Base-by-base conservation (phyloP, 2,888 invertebrate species). In the Gibbula magus region DNA sequence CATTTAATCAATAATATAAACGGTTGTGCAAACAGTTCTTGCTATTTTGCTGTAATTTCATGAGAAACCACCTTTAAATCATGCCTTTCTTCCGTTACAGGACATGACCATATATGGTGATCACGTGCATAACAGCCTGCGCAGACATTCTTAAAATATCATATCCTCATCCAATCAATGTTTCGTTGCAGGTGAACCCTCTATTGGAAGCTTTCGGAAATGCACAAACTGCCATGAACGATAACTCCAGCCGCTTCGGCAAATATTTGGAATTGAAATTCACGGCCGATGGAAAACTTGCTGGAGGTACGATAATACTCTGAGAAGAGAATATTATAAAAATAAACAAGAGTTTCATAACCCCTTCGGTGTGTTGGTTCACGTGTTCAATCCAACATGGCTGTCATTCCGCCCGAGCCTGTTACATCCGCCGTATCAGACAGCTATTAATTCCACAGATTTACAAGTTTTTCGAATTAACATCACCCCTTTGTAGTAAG, bases 211-310 rank as follows among this genome's bases (percentile, higher is more conserved):
- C 89, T 5, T 89, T 89, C 82, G 89, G 89, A 13, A 91, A 91
- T 86, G 91, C 91, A 0, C 81, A 87, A 32, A 91, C 91, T 8
- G 81, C 87, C 45, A 88, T 89, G 83, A 89, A 89, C 75, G 85
- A 86, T 79, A 89, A 89, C 78, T 89, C 89, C 2, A 89, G 89
- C 77, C 83, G 91, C 45, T 91, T 91, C 84, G 91, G 91, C 3
- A 91, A 91, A 84, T 83, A 83, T 79, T 80, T 88, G 1, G 86
- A 88, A 51, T 77, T 88, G 56, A 78, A 81, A 32, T 88, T 87
- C 79, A 83, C 82, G 0, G 39, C 66, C 16, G 77, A 82, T n/a
- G 87, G 86, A 16, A 78, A 80, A 18, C 82, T 87, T 13, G 74
- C 80, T 18, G 86, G 87, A 74, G 87, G 88, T 87, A 79, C 25